Evolutionary conservation across 2,888 invertebrate genomes (phyloP).

Genomic region (Eilema sororculum): DNA sequence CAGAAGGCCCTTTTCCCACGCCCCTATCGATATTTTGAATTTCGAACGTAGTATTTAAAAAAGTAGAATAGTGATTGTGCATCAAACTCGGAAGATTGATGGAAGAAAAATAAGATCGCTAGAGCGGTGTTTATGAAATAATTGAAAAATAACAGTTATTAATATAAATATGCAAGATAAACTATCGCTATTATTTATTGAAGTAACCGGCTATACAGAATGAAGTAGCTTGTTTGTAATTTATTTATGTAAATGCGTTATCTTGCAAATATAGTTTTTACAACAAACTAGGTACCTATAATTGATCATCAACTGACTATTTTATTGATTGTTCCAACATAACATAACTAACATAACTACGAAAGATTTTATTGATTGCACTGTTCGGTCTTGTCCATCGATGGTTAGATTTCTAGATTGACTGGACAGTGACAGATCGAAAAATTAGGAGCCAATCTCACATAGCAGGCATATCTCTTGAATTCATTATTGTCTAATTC

Average conservation of each 20-base stretch:
- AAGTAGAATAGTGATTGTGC: constrained; percentile 25
- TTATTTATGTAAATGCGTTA: not conserved
- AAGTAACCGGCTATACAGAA: not conserved
- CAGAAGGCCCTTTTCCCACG: constrained; percentile 87
- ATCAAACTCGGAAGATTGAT: constrained; percentile 28
- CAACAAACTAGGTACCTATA: not conserved
- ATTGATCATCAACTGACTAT: not conserved
- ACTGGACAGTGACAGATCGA: too few species aligned
- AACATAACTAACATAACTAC: too few species aligned
- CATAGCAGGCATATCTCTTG: too few species aligned
- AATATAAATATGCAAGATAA: constrained; percentile 12
- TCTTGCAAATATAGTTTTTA: not conserved
- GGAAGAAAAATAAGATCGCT: constrained; percentile 15
- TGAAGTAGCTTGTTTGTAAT: not conserved
- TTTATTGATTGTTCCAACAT: too few species aligned
- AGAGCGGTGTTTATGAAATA: not conserved
- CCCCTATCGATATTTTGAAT: constrained; percentile 77
- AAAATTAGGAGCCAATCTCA: too few species aligned
- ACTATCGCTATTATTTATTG: not conserved
- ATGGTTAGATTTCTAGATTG: too few species aligned
- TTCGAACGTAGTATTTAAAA: constrained; percentile 66
- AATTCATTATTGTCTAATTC: too few species aligned
- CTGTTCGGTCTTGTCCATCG: too few species aligned
- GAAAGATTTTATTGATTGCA: too few species aligned
- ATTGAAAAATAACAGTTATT: constrained; percentile 8